phyloP scores from a whole-genome alignment of 2,888 invertebrate species.

The Cheilosia variabilis region DNA sequence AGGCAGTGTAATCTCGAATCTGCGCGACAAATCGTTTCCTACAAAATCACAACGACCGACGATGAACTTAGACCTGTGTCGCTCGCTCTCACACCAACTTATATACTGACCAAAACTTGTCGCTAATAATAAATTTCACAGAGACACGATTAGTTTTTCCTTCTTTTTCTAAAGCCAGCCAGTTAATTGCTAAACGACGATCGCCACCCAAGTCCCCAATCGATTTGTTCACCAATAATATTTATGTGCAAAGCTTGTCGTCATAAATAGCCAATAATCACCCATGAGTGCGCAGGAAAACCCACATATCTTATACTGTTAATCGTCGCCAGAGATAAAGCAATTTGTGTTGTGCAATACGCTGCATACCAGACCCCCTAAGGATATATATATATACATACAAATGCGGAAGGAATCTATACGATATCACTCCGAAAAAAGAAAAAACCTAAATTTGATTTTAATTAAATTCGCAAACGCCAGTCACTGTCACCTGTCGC shows the following conservation, averaged over 20 bases:
- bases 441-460: conserved; percentile 39
- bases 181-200: conserved; percentile 45
- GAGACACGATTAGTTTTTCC: not conserved
- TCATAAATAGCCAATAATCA: conserved; percentile 60
- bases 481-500: conserved; percentile 54
- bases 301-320: conserved; percentile 4
- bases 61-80: conserved; percentile 1
- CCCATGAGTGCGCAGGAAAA: conserved; percentile 20
- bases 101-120: not conserved
- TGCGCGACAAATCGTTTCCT: too few relatives aligned
- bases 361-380: not conserved
- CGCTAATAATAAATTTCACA: not conserved
- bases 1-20: not conserved
- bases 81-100: not conserved
- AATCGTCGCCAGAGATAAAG: conserved; percentile 17
- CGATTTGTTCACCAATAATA: conserved; percentile 56
- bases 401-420: conserved; percentile 25
- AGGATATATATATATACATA: conserved; percentile 1
- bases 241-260: conserved; percentile 61
- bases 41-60: not conserved
- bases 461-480: conserved; percentile 47
- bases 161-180: not conserved
- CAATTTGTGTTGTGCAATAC: conserved; percentile 16
- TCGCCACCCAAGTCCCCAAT: conserved; percentile 48
- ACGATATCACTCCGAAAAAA: not conserved